Evolutionary conservation across 2,113 vertebrate genomes (phyloP).

Genomic region (Solea senegalensis): DNA sequence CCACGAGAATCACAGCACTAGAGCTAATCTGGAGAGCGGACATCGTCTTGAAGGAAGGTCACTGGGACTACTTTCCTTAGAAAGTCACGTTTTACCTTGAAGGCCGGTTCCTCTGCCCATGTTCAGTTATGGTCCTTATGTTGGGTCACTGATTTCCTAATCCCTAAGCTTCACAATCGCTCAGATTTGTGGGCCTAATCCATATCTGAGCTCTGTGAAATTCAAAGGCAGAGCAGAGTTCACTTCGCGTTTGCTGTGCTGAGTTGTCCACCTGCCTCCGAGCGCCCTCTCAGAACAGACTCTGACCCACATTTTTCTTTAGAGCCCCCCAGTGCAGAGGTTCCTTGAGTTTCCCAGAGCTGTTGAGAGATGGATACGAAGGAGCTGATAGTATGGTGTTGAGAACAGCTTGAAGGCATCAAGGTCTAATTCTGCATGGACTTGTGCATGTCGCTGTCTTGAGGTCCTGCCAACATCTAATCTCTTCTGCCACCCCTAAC

Average conservation of each 20-base stretch:
- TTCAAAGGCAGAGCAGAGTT: slow-evolving; percentile 17
- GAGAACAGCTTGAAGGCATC: slow-evolving; percentile 69
- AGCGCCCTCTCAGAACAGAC: slow-evolving; percentile 27
- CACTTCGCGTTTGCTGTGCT: slow-evolving; percentile 29
- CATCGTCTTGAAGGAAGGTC: slow-evolving; percentile 40
- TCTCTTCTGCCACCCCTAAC: slow-evolving; percentile 33
- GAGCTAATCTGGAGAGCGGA: slow-evolving; percentile 67
- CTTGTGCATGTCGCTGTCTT: slow-evolving; percentile 28
- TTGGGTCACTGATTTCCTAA: slow-evolving; percentile 8
- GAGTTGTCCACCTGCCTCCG: slow-evolving; percentile 46
- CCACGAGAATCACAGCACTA: slow-evolving; percentile 52
- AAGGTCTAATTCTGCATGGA: slow-evolving; percentile 52
- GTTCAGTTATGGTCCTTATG: not conserved
- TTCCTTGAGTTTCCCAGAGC: slow-evolving; percentile 55
- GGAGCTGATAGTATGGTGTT: slow-evolving; percentile 52
- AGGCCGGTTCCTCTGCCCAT: not conserved
- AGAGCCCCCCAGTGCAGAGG: slow-evolving; percentile 26
- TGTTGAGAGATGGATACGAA: slow-evolving; percentile 34
- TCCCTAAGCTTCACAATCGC: slow-evolving; percentile 9
- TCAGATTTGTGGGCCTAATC: slow-evolving; percentile 27
- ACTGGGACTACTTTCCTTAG: not conserved
- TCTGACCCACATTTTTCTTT: slow-evolving; percentile 55
- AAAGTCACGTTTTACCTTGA: not conserved
- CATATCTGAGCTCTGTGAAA: slow-evolving; percentile 50
- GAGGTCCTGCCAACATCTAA: slow-evolving; percentile 41